Percentiles rank a stretch among this genome's conserved stretches.
phyloP scores from a whole-genome alignment of 2,113 vertebrate species.

The Centrocercus urophasianus region DNA sequence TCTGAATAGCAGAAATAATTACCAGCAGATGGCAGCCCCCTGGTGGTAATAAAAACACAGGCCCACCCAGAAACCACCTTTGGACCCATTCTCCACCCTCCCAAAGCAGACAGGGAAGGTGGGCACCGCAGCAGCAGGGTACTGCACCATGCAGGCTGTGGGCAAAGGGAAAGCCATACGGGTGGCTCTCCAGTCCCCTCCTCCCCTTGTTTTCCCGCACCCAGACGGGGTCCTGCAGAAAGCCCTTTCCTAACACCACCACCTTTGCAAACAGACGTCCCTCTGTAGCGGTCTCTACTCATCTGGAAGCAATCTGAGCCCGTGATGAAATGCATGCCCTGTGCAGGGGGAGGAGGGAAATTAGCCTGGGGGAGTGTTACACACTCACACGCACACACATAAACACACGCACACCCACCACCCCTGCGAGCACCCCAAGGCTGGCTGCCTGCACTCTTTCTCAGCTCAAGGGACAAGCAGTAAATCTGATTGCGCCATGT shows the following conservation, averaged over 20 bases:
- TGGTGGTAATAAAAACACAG: not conserved
- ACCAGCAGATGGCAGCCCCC: not conserved
- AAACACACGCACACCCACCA: not conserved
- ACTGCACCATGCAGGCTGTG: not conserved
- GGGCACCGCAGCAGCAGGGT: too few species aligned
- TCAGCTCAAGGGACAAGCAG: not conserved
- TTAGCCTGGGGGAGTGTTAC: not conserved
- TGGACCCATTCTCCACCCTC: not conserved
- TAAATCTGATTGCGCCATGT: not conserved
- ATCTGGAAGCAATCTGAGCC: slow-evolving; percentile 57
- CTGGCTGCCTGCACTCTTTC: not conserved
- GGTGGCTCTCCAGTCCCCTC: not conserved
- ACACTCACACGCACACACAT: not conserved
- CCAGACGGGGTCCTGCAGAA: not conserved
- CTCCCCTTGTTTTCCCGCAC: not conserved
- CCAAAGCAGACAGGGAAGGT: not conserved
- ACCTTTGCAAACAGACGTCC: not conserved
- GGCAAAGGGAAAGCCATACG: fast-evolving
- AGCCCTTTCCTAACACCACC: not conserved
- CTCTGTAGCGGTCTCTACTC: not conserved
- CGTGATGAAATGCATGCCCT: not conserved
- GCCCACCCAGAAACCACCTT: too few species aligned
- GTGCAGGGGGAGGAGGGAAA: not conserved
- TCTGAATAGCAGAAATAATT: not conserved
- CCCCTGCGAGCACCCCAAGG: not conserved